Evolutionary conservation across 2,888 invertebrate species (phyloP), one percentile per base, ranked within the genome.

Genomic region (Drosophila picticornis): DNA sequence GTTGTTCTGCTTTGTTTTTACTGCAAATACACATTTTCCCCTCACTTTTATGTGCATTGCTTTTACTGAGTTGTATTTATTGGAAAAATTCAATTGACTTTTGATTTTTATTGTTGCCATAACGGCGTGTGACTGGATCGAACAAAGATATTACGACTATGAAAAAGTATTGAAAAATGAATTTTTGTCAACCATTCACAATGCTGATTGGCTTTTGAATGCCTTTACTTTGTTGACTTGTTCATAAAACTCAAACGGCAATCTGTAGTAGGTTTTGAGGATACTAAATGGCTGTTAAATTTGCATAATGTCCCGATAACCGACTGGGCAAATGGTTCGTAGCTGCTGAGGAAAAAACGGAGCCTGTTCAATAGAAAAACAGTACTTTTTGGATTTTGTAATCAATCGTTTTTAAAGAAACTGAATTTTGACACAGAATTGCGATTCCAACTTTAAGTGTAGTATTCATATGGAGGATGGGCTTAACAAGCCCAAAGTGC

Each of bases 161-260:
- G 46, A 80, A 88, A 90, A 76, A 68, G 57, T 68, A 82, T 81
- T 50, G 57, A 81, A 81, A 81, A 81, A 52, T 52, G 59, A 43
- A 64, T 71, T 81, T 77, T 79, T 80, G 71, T 80, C 72, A 76
- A 69, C 76, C 71, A 72, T 69, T 83, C 50, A 22, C 51, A 59
- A 77, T 51, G 57, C 65, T 80, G 77, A 85, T 88, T 79, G 57
- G 29, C 52, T 65, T 82, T 87, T 84, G 58, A 88, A 72, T 69
- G 70, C 59, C 75, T 74, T 67, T 58, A 57, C 56, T 65, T 52
- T 68, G 59, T 63, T 68, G 73, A 73, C 71, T 72, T 63, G 48
- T 27, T 55, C 72, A 80, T 83, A 81, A 88, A 72, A 84, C 64
- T 80, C 64, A 66, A 76, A 61, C 27, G 32, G 51, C 72, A 52